phyloP scores from a whole-genome alignment of 2,888 invertebrate species.

The Norana najaformis region DNA sequence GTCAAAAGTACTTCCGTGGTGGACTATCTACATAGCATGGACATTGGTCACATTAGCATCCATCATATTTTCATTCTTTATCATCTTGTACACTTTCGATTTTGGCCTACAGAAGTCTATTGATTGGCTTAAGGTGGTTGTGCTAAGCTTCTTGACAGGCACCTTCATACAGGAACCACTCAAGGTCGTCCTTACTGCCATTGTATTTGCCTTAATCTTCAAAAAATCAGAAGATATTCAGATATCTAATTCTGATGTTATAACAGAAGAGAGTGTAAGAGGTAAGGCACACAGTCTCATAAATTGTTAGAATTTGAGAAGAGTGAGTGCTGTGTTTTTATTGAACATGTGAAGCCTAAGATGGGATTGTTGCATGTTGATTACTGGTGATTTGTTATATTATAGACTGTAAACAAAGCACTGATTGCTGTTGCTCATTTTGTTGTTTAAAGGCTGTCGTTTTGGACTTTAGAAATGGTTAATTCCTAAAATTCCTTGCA shows the following conservation, averaged over 20 bases:
- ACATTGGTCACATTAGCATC: neutral
- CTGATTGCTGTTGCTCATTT: neutral
- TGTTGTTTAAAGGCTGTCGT: neutral
- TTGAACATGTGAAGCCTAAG: too few species aligned
- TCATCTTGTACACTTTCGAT: conserved; percentile 49
- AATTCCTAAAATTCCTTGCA: too few species aligned
- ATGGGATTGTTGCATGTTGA: neutral
- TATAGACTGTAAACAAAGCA: neutral
- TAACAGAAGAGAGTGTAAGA: conserved; percentile 18
- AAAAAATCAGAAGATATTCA: conserved; percentile 23
- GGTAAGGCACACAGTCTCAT: neutral
- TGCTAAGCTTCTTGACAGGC: conserved; percentile 51
- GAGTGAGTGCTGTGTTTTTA: too few species aligned
- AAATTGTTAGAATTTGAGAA: neutral
- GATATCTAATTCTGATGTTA: neutral
- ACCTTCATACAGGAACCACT: conserved; percentile 53
- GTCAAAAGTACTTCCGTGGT: neutral
- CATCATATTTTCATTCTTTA: conserved; percentile 49
- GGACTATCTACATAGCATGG: neutral
- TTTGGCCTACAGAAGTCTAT: conserved; percentile 54
- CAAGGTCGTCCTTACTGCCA: conserved; percentile 47
- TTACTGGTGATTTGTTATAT: neutral
- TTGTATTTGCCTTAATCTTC: conserved; percentile 26
- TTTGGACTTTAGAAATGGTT: neutral
- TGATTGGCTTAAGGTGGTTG: conserved; percentile 54